These are phyloP conservation scores for Cecidostiba fungosa DNA, from an alignment of 2,888 invertebrate species.

Conservation along the genomic window DNA sequence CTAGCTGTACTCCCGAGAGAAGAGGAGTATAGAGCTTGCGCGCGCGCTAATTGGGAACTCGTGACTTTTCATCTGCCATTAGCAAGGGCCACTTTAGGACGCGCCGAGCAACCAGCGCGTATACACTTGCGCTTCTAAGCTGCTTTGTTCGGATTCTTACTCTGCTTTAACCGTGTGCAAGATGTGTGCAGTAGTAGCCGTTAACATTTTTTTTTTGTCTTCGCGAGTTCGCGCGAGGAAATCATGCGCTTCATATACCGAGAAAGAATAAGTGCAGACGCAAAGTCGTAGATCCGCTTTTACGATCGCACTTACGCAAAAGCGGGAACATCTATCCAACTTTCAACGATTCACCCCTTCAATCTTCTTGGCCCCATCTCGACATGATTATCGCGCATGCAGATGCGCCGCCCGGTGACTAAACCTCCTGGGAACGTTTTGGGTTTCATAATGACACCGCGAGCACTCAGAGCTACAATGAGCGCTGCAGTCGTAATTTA, in stretches of 20 bases:
- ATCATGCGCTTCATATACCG: not conserved
- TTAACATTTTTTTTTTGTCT: not conserved
- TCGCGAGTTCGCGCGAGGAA: not conserved
- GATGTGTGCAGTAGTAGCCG: not conserved
- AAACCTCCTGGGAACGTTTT: not conserved
- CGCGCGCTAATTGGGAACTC: constrained; percentile 46
- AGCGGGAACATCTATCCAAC: not conserved
- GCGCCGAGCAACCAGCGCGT: not conserved
- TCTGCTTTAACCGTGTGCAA: not conserved
- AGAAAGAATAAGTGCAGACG: not conserved
- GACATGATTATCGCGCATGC: constrained; percentile 9
- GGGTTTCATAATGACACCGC: constrained; percentile 47
- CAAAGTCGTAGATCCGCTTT: not conserved
- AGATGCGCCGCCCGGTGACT: not conserved
- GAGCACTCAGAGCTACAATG: constrained; percentile 19
- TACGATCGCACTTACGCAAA: not conserved
- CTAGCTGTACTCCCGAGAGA: not conserved
- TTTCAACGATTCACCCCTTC: not conserved
- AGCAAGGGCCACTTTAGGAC: constrained; percentile 29
- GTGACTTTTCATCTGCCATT: constrained; percentile 51
- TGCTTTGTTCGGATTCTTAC: not conserved
- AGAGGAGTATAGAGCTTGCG: not conserved
- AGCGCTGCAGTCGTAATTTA: constrained; percentile 25
- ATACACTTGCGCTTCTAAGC: not conserved
- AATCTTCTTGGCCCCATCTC: not conserved